Evolutionary conservation across 2,113 vertebrate genomes (phyloP).

Genomic region (Turdus rufiventris): DNA sequence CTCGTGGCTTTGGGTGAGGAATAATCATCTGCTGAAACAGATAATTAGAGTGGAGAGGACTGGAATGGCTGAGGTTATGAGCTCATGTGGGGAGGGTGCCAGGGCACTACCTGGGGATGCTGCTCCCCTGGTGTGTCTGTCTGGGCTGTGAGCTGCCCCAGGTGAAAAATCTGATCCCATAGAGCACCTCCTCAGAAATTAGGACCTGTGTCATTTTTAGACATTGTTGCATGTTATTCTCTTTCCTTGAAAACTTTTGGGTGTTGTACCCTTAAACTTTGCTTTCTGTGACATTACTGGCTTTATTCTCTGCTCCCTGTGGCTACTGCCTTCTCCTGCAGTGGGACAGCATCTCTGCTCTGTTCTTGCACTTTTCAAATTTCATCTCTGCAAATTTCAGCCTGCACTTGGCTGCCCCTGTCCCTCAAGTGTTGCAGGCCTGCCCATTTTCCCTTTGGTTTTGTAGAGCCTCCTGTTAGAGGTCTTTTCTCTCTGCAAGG

Average conservation of each 20-base stretch:
- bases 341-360: not conserved
- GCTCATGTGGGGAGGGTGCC: not conserved
- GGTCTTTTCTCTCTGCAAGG: not conserved
- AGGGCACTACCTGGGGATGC: accelerated
- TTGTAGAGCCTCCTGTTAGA: not conserved
- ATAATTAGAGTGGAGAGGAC: not conserved
- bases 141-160: accelerated
- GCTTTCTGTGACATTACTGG: not conserved
- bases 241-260: not conserved
- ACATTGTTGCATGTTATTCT: accelerated
- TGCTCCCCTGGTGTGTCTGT: not conserved
- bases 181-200: not conserved
- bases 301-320: not conserved
- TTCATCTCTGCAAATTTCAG: not conserved
- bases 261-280: not conserved
- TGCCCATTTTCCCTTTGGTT: not conserved
- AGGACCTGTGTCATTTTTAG: not conserved
- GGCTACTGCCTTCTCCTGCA: not conserved
- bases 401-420: not conserved
- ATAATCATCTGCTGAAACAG: not conserved
- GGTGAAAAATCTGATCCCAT: not conserved
- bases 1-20: not conserved
- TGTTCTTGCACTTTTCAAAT: not conserved
- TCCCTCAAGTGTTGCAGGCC: not conserved
- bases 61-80: not conserved